These are phyloP conservation scores for Muntiacus muntjak DNA, from an alignment of 2,113 vertebrate genomes.

Conservation along the genomic window DNA sequence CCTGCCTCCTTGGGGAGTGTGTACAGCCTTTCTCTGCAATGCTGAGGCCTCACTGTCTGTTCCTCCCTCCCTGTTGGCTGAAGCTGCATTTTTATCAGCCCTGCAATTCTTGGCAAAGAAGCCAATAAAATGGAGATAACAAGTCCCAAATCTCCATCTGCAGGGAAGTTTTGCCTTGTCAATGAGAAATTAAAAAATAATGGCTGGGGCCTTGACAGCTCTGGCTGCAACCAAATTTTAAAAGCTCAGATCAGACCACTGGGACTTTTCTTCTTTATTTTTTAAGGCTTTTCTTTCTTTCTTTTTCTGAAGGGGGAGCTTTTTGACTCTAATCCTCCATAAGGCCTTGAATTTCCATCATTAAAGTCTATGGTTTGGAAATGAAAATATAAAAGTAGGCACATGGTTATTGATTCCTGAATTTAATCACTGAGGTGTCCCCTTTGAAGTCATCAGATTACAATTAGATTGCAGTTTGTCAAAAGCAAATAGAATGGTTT, in stretches of 20 bases:
- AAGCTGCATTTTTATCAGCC: slow-evolving; percentile 52
- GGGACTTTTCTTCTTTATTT: slow-evolving; percentile 56
- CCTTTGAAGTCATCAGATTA: slow-evolving; percentile 44
- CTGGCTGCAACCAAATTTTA: slow-evolving; percentile 70
- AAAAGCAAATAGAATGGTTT: slow-evolving; percentile 36
- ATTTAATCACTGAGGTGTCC: slow-evolving; percentile 53
- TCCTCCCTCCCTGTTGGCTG: slow-evolving; percentile 55
- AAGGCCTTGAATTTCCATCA: slow-evolving; percentile 62
- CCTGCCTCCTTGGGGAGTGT: not conserved
- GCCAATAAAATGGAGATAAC: slow-evolving; percentile 77
- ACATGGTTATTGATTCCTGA: slow-evolving; percentile 56
- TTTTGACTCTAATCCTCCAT: slow-evolving; percentile 37
- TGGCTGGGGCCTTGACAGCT: not conserved
- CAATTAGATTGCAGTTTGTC: slow-evolving; percentile 24
- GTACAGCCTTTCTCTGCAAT: not conserved
- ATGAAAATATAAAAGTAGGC: slow-evolving; percentile 59
- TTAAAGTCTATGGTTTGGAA: slow-evolving; percentile 63
- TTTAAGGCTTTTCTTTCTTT: not conserved
- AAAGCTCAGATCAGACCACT: slow-evolving; percentile 55
- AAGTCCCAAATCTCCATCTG: slow-evolving; percentile 69
- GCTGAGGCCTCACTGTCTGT: slow-evolving; percentile 57
- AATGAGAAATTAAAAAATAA: slow-evolving; percentile 79
- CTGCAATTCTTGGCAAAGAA: slow-evolving; percentile 68
- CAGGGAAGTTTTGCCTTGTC: slow-evolving; percentile 72
- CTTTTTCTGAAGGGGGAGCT: not conserved